phyloP scores from a whole-genome alignment of 2,888 invertebrate genomes.

The Bursaphelenchus okinawaensis region DNA sequence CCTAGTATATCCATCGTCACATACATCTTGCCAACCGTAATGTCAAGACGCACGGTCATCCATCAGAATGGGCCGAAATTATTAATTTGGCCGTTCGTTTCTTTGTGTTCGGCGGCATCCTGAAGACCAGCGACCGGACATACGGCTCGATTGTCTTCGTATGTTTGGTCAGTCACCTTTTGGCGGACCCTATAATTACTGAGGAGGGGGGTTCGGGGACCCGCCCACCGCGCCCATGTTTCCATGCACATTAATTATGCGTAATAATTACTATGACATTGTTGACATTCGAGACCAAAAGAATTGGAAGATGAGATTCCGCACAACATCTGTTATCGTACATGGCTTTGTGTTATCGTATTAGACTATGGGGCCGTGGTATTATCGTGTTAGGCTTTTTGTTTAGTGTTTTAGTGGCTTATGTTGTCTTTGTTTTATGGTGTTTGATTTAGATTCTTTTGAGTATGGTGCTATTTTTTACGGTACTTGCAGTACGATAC shows the following conservation, averaged over 20 bases:
- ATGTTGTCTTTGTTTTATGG: too few species aligned
- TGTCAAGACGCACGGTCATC: background rate
- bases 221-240: background rate
- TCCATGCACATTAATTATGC: background rate
- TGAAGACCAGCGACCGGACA: background rate
- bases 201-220: too few species aligned
- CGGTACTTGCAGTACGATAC: too few species aligned
- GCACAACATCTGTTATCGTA: background rate
- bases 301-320: too few species aligned
- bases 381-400: background rate
- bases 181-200: background rate
- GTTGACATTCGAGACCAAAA: background rate
- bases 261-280: background rate
- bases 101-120: background rate
- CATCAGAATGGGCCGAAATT: background rate
- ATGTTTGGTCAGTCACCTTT: background rate
- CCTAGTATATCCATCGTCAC: too few species aligned
- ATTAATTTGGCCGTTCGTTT: background rate
- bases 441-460: too few species aligned
- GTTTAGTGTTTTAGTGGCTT: too few species aligned
- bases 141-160: background rate
- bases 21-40: too few species aligned
- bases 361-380: background rate
- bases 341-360: too few species aligned
- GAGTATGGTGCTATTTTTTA: too few species aligned